Evolutionary conservation across 2,797 vertebrate genomes (phyloP), one percentile per base, ranked within the genome.

Genomic region (Karalla daura): DNA sequence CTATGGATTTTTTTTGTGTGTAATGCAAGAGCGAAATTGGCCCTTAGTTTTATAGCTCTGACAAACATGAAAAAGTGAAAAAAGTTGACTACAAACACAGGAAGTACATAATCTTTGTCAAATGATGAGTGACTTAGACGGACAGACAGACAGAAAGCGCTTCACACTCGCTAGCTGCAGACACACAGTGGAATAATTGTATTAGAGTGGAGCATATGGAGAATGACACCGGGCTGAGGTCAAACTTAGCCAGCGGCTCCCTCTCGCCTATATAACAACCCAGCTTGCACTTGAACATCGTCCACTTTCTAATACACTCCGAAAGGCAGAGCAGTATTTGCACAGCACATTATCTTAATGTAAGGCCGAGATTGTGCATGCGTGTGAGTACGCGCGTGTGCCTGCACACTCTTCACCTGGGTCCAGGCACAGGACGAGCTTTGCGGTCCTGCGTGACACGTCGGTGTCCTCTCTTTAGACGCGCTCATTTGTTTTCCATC

Each of bases 121-220:
- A 5, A 14, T 64, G 45, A n/a, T 4, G 17, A 21, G 24, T 23
- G 14, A 49, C 43, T 65, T n/a, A 53, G 47, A 67, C 24, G 64
- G 30, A 52, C 8, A 53, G 62, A 62, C 14, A 53, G 49, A 75
- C 6, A 56, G 54, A 82, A 2, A 65, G 8, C 47, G 35, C 44
- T 66, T 63, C 7, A 21, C 62, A 39, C 47, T 43, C 53, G 44
- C 65, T 47, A 67, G 45, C 27, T 13, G 58, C 52, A 72, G 9
- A 81, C 25, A 61, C 58, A 73, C 39, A 45, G 52, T 45, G 50
- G 51, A 73, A 84, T 75, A 80, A 83, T 76, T 74, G 67, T 44
- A 84, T 84, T 72, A 70, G 44, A 62, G 36, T 40, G 44, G 58
- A 81, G 94, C 94, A 95, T 95, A 95, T 94, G 94, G 92, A 94